Evolutionary conservation across 2,113 vertebrate species (phyloP).

Genomic region (Oreochromis niloticus): DNA sequence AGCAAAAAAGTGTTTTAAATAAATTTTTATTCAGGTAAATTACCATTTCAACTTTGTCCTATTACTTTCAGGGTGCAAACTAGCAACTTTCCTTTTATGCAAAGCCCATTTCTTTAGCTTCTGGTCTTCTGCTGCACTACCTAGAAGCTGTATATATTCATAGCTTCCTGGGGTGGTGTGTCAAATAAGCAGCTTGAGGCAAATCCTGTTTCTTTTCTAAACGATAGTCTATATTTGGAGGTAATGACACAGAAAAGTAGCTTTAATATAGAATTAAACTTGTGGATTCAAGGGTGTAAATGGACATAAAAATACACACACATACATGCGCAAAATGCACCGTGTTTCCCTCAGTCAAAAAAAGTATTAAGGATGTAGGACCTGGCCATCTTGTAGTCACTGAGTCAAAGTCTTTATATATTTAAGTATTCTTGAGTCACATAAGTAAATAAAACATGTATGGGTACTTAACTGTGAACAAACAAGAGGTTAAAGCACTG

Average conservation of each 20-base stretch:
- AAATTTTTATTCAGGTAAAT: background rate
- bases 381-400: background rate
- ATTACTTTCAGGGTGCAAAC: background rate
- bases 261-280: conserved; percentile 13
- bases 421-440: background rate
- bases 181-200: conserved; percentile 34
- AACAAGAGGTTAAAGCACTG: background rate
- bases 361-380: conserved; percentile 2
- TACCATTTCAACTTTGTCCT: background rate
- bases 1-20: background rate
- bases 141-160: background rate
- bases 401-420: background rate
- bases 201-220: conserved; percentile 37
- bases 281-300: conserved; percentile 9
- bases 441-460: background rate
- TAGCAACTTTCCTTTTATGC: background rate
- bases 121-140: background rate
- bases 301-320: background rate
- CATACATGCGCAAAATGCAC: background rate
- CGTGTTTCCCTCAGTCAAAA: background rate
- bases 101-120: background rate
- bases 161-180: background rate
- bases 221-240: conserved; percentile 36
- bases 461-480: background rate
- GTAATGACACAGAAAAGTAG: conserved; percentile 36